Base-by-base conservation (phyloP, 2,113 vertebrate species). In the Tylochromis polylepis region DNA sequence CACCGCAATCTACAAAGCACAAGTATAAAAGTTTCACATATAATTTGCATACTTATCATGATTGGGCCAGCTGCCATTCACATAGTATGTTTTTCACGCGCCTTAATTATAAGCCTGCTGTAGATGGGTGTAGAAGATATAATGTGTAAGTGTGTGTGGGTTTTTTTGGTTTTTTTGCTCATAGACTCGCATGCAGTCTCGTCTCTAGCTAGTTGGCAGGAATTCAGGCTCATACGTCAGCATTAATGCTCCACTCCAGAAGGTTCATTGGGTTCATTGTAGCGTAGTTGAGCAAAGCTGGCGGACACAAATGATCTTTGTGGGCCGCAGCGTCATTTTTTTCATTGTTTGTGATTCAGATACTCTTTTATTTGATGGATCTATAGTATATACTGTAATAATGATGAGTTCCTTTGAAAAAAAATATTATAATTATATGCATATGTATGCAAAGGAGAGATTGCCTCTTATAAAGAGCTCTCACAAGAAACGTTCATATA, bases 11-110 rank as follows among this genome's bases (percentile, higher is more conserved):
- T 86, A 90, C 85, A 87, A 92, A 90, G 84, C 85, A 78, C 80
- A 22, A 43, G 60, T 75, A 85, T 79, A 86, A 90, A 88, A 90
- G 89, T 91, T 90, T 94, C 93, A 92, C 78, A 91, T 81, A 65
- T 81, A 55, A 94, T 94, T 92, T 91, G 88, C 90, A 92, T 92
- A 86, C 87, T 92, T 93, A 90, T 93, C 88, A 67, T 93, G 90
- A 91, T 91, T 91, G 84, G 80, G 85, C 80, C 84, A 89, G 90
- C 87, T 88, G 86, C 85, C 49, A 18, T n/a, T 60, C 56, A 59
- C 81, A 80, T 81, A 8, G 81, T 43, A 18, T 62, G 86, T 82
- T 89, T 88, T 89, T 89, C 87, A 88, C 72, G 6, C 20, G 51
- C 38, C 79, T 88, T 87, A 88, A 89, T n/a, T n/a, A n/a, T 88